Conservation (phyloP, 1,140 invertebrate genomes). For the Bombus superbus region DNA sequence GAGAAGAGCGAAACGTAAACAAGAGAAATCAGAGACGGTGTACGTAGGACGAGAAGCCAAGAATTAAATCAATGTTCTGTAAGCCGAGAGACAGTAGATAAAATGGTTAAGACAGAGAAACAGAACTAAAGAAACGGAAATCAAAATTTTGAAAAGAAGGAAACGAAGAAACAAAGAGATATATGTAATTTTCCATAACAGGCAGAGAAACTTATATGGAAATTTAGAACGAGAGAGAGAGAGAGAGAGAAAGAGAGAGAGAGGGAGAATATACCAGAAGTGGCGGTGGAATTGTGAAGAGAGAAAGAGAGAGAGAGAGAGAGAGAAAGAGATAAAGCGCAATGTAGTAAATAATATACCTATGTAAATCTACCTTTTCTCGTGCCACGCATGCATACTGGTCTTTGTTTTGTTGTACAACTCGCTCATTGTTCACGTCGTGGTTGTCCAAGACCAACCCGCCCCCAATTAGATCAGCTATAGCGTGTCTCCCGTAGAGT, state of each 20-base stretch:
- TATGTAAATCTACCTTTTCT: constrained; percentile 76
- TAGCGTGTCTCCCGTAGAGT: constrained; percentile 42
- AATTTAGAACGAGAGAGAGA: constrained; percentile 30
- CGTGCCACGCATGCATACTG: constrained; percentile 78
- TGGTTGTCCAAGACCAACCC: constrained; percentile 60
- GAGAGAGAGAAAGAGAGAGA: not conserved
- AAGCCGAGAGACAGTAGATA: constrained; percentile 52
- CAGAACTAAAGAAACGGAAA: not conserved
- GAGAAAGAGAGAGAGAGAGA: not conserved
- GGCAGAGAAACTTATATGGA: constrained; percentile 46
- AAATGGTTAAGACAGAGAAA: not conserved
- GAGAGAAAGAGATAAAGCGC: constrained; percentile 57
- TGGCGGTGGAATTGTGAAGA: constrained; percentile 38
- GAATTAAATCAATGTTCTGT: constrained; percentile 28
- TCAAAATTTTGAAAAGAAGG: constrained; percentile 5
- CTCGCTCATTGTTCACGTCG: constrained; percentile 40
- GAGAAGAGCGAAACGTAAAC: constrained; percentile 47
- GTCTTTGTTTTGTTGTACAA: constrained; percentile 66
- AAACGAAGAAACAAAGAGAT: constrained; percentile 52
- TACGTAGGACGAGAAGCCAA: constrained; percentile 48
- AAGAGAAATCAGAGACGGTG: constrained; percentile 56
- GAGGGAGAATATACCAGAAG: constrained; percentile 26
- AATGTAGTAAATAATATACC: constrained; percentile 63
- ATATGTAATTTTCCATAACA: constrained; percentile 45
- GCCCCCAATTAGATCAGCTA: constrained; percentile 30